Evolutionary conservation across 2,113 vertebrate genomes (phyloP).

Genomic region (Gadus macrocephalus): DNA sequence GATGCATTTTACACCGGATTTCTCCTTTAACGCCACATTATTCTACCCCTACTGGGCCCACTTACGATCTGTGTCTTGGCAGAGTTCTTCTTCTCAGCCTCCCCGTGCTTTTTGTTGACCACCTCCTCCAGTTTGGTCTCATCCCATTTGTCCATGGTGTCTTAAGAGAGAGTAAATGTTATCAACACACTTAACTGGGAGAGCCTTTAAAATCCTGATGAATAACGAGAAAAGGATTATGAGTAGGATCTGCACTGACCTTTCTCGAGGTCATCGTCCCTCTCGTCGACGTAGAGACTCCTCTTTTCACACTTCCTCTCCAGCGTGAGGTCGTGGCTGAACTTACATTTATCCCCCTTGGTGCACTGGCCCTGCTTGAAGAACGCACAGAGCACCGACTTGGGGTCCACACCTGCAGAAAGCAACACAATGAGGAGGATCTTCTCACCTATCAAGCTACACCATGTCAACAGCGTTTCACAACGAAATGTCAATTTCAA

Average conservation of each 20-base stretch:
- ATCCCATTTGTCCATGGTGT: slow-evolving; percentile 99
- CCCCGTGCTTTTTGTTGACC: slow-evolving; percentile 95
- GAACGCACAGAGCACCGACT: slow-evolving; percentile 97
- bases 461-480: no score
- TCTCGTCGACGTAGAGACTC: slow-evolving; percentile 91
- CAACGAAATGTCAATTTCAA: no score
- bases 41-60: slow-evolving; percentile 25
- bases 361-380: slow-evolving; percentile 98
- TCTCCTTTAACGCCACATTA: no score
- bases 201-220: no score
- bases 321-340: slow-evolving; percentile 93
- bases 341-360: slow-evolving; percentile 98
- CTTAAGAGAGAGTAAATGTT: slow-evolving; percentile 56
- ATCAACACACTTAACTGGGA: slow-evolving; percentile 10
- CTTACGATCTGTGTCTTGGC: slow-evolving; percentile 96
- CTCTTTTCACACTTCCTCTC: slow-evolving; percentile 96
- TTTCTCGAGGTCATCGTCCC: slow-evolving; percentile 96
- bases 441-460: no score
- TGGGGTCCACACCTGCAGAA: slow-evolving; percentile 88
- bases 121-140: slow-evolving; percentile 98
- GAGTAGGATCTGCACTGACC: slow-evolving; percentile 61
- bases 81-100: slow-evolving; percentile 92
- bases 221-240: background rate
- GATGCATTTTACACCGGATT: no score
- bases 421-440: background rate